These are phyloP conservation scores for Nycticebus coucang DNA, from an alignment of 2,113 vertebrate genomes.

Conservation along the genomic window DNA sequence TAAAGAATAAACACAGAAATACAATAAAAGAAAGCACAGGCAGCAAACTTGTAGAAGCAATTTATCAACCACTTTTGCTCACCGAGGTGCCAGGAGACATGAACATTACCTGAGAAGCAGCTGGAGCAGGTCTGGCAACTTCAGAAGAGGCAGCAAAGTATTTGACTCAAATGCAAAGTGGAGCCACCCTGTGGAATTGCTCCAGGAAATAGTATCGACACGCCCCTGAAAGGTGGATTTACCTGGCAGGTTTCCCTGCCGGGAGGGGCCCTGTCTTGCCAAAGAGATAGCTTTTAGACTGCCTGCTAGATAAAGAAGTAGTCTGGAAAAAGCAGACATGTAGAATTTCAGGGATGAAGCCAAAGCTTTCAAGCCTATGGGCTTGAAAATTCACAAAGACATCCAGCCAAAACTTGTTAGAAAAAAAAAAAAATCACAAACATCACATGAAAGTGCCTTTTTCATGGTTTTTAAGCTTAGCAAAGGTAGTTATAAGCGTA, in stretches of 20 bases:
- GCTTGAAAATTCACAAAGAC: conserved; percentile 37
- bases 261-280: conserved; percentile 39
- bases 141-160: conserved; percentile 57
- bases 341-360: conserved; percentile 17
- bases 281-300: not conserved
- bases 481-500: not conserved
- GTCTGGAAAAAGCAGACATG: not conserved
- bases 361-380: not conserved
- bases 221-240: conserved; percentile 68
- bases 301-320: not conserved
- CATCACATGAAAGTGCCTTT: not conserved
- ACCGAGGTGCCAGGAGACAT: conserved; percentile 24
- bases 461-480: not conserved
- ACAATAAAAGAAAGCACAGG: not conserved
- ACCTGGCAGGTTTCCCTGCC: conserved; percentile 56
- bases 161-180: conserved; percentile 65
- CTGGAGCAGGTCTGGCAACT: conserved; percentile 68
- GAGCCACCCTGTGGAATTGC: conserved; percentile 73
- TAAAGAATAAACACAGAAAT: conserved; percentile 51
- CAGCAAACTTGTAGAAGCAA: not conserved
- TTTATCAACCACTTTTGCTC: conserved; percentile 33
- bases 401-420: not conserved
- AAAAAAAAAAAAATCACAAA: conserved; percentile 35
- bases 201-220: conserved; percentile 75
- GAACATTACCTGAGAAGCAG: conserved; percentile 67